Conservation (phyloP, 2,888 invertebrate genomes). For the Steinernema hermaphroditum region DNA sequence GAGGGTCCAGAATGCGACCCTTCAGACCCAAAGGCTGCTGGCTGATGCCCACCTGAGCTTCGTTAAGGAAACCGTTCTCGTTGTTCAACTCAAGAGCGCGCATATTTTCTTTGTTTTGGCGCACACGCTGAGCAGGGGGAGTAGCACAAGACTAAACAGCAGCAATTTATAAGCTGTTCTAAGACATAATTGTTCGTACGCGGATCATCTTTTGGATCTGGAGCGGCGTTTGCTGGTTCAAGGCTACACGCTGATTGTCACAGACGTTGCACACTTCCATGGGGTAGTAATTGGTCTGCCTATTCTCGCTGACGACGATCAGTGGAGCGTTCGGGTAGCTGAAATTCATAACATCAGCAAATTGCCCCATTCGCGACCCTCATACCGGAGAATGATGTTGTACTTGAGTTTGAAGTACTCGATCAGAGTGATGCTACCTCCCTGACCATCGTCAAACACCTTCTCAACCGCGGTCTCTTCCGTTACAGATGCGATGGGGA, state of each 20-base stretch:
- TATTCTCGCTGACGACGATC: slow-evolving; percentile 19
- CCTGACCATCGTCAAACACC: slow-evolving; percentile 30
- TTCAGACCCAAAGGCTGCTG: slow-evolving; percentile 36
- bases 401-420: slow-evolving; percentile 43
- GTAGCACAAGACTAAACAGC: slow-evolving; percentile 34
- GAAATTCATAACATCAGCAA: neutral
- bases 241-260: slow-evolving; percentile 39
- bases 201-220: slow-evolving; percentile 31
- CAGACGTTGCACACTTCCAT: slow-evolving; percentile 38
- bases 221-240: slow-evolving; percentile 16
- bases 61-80: slow-evolving; percentile 24
- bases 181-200: slow-evolving; percentile 6
- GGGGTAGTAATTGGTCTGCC: slow-evolving; percentile 36
- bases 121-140: slow-evolving; percentile 28
- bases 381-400: slow-evolving; percentile 36
- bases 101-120: slow-evolving; percentile 35
- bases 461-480: slow-evolving; percentile 31
- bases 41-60: slow-evolving; percentile 25
- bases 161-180: neutral
- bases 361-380: neutral
- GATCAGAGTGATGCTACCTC: slow-evolving; percentile 33
- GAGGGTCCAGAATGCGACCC: slow-evolving; percentile 41
- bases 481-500: slow-evolving; percentile 34
- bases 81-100: slow-evolving; percentile 17
- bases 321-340: slow-evolving; percentile 32